Evolutionary conservation across 2,113 vertebrate species (phyloP).

Genomic region (Albula glossodonta): DNA sequence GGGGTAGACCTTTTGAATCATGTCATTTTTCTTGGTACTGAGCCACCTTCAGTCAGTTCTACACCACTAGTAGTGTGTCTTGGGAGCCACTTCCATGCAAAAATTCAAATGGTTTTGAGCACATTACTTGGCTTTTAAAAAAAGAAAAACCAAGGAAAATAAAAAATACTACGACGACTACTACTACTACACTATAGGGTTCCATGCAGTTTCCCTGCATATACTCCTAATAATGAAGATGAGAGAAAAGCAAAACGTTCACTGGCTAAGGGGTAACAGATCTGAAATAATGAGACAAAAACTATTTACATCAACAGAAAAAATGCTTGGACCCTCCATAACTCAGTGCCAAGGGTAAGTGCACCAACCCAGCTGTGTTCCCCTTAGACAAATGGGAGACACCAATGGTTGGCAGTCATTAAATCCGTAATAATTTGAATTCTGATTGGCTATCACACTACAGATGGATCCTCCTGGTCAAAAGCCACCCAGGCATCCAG

Average conservation of each 20-base stretch:
- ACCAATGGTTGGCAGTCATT: background rate
- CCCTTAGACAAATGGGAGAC: background rate
- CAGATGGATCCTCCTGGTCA: slow-evolving; percentile 48
- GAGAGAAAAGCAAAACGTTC: background rate
- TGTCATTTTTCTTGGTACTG: too few species aligned
- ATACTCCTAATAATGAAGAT: background rate
- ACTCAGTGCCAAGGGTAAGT: background rate
- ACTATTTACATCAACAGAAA: background rate
- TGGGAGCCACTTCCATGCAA: too few species aligned
- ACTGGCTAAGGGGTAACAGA: background rate
- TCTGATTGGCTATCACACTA: slow-evolving; percentile 27
- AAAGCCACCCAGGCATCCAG: slow-evolving; percentile 59
- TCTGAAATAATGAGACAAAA: background rate
- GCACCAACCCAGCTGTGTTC: background rate
- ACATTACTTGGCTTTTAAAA: background rate
- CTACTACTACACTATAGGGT: too few species aligned
- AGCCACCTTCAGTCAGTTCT: too few species aligned
- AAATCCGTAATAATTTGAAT: background rate
- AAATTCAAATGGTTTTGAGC: too few species aligned
- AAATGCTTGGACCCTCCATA: background rate
- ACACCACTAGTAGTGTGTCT: too few species aligned
- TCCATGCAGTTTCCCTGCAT: too few species aligned
- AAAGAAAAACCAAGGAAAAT: background rate
- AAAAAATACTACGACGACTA: background rate
- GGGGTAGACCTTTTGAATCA: too few species aligned